These are phyloP conservation scores for Petromus typicus DNA, from an alignment of 2,113 vertebrate genomes.

Conservation along the genomic window DNA sequence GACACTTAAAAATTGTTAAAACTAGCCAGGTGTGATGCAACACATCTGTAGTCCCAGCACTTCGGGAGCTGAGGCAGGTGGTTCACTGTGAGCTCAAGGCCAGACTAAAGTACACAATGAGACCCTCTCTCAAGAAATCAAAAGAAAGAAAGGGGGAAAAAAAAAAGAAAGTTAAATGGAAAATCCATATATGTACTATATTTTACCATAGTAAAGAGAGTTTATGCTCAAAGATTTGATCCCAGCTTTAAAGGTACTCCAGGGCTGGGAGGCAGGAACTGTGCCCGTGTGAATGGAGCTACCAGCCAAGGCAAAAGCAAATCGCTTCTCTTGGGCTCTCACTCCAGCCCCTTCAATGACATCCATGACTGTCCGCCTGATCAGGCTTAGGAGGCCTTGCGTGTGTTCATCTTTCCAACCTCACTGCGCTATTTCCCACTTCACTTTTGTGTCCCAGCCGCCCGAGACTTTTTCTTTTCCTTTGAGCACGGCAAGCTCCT, in stretches of 20 bases:
- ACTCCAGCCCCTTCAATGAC: neutral
- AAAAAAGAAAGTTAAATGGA: neutral
- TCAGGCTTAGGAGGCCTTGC: neutral
- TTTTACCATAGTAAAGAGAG: constrained; percentile 3
- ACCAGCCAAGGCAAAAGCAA: neutral
- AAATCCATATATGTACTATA: neutral
- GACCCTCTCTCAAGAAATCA: neutral
- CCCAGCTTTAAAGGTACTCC: neutral
- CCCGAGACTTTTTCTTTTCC: neutral
- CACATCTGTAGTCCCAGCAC: neutral
- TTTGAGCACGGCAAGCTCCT: neutral
- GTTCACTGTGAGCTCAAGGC: neutral
- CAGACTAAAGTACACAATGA: neutral
- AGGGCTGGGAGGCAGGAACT: neutral
- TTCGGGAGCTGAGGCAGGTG: neutral
- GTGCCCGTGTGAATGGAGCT: neutral
- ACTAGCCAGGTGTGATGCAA: neutral
- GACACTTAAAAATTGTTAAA: neutral
- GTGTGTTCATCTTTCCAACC: neutral
- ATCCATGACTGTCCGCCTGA: neutral
- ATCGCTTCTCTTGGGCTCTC: neutral
- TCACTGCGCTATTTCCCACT: neutral
- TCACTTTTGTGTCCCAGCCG: neutral
- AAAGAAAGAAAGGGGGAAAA: too few relatives aligned
- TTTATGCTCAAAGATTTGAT: neutral